phyloP scores from a whole-genome alignment of 1,140 invertebrate species.

The Brachionus sp. region DNA sequence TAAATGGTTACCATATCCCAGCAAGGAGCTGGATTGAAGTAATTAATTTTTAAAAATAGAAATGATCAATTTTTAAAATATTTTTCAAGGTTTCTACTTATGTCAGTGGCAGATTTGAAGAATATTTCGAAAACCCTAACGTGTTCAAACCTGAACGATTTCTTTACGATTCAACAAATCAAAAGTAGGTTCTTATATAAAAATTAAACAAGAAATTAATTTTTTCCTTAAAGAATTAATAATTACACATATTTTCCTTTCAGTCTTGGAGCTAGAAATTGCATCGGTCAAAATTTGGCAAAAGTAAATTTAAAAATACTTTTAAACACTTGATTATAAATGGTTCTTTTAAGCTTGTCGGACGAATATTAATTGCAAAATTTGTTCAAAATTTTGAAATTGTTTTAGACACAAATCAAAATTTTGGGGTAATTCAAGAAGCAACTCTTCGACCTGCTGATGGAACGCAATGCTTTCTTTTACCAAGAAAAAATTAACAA shows the following conservation, averaged over 20 bases:
- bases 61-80: background rate
- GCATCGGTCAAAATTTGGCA: constrained; percentile 43
- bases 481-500: constrained; percentile 11
- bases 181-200: background rate
- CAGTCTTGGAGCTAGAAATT: constrained; percentile 30
- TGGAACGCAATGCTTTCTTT: constrained; percentile 38
- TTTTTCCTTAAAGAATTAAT: background rate
- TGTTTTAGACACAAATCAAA: constrained; percentile 2
- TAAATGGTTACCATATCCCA: constrained; percentile 10
- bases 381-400: constrained; percentile 43
- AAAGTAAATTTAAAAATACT: constrained; percentile 6
- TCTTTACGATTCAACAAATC: background rate
- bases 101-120: constrained; percentile 34
- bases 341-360: background rate
- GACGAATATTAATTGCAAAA: constrained; percentile 28
- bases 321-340: background rate
- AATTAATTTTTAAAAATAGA: background rate
- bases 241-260: constrained; percentile 46
- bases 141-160: constrained; percentile 36
- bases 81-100: constrained; percentile 25
- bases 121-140: constrained; percentile 29
- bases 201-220: background rate
- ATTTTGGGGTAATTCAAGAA: constrained; percentile 15
- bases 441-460: constrained; percentile 32
- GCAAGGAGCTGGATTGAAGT: constrained; percentile 31